Base-by-base conservation (phyloP, 30 jellyfish, hydroid and myxozoan species). In the Aurelia aurita region DNA sequence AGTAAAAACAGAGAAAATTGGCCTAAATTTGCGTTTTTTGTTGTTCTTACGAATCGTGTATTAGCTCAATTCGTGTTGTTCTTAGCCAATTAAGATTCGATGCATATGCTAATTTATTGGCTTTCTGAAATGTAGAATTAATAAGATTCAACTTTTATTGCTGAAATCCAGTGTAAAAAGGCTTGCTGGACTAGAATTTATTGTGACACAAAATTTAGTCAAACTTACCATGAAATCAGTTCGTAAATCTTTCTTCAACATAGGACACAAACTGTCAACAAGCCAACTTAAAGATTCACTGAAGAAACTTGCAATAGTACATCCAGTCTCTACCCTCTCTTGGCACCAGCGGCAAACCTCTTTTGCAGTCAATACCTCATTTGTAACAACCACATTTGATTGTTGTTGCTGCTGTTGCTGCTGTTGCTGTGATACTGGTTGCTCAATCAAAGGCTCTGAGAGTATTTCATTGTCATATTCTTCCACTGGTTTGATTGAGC, bases 231-330 rank as follows among this genome's bases (percentile, higher is more conserved):
- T 19, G 14, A 55, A 19, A 5, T 55, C 67, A 55, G 67, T 19
- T 13, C 67, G 67, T 1, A 55, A 16, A 55, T 55, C 67, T 22
- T 19, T 22, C 29, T 55, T 55, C 29, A 55, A 8, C 25, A 55
- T 55, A 5, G 67, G 67, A 55, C 67, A 55, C 12, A 55, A 55
- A 55, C 67, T 55, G 29, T 55, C 67, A 4, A 55, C 67, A 19
- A 55, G 29, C 67, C 67, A 55, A 22, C 29, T 55, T 5, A 55
- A 55, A 2, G 67, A 22, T 19, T 19, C 29, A 19, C 67, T 55
- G 12, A 55, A 55, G 14, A 55, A 55, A n/a, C 29, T n/a, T 2
- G 67, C 67, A 55, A 55, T 55, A 9, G 67, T 3, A 55, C 29
- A 19, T 3, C 67, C 67, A 55, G 67, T 55, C 29, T 55, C 29